Evolutionary conservation across 2,888 invertebrate genomes (phyloP).

Genomic region (Iselma pallidipennis): DNA sequence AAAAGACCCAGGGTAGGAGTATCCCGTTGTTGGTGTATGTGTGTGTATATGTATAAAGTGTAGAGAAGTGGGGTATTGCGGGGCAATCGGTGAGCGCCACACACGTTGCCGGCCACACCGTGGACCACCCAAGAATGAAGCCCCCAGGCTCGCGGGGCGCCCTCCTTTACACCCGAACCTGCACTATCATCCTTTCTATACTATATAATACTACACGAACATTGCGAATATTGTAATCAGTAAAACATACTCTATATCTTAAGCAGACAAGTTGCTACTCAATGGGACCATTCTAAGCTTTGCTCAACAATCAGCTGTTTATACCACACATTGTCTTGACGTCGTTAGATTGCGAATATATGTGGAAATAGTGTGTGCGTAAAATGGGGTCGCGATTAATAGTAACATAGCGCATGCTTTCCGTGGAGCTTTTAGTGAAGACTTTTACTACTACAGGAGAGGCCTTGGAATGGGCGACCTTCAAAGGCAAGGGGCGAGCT

Average conservation of each 20-base stretch:
- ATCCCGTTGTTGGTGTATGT: conserved; percentile 9
- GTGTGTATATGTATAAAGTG: conserved; percentile 13
- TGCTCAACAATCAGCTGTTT: conserved; percentile 14
- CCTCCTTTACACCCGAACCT: conserved; percentile 21
- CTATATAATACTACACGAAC: neutral
- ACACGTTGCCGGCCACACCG: conserved; percentile 57
- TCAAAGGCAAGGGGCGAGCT: neutral
- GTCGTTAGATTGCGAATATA: conserved; percentile 6
- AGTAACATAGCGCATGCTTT: conserved; percentile 14
- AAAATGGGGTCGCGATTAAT: conserved; percentile 1
- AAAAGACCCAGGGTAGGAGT: conserved; percentile 27
- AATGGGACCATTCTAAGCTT: conserved; percentile 7
- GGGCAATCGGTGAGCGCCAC: conserved; percentile 44
- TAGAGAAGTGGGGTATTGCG: conserved; percentile 29
- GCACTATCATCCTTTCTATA: neutral
- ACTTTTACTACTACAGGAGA: conserved; percentile 13
- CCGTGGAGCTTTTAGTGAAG: conserved; percentile 9
- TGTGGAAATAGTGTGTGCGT: conserved; percentile 15
- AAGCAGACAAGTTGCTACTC: conserved; percentile 2
- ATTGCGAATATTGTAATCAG: conserved; percentile 42
- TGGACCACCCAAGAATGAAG: conserved; percentile 53
- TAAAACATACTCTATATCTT: conserved; percentile 8
- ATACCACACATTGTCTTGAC: neutral
- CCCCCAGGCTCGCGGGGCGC: conserved; percentile 39
- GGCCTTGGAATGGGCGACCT: neutral